phyloP scores from a whole-genome alignment of 2,797 vertebrate species.

The Syngnathus acus region DNA sequence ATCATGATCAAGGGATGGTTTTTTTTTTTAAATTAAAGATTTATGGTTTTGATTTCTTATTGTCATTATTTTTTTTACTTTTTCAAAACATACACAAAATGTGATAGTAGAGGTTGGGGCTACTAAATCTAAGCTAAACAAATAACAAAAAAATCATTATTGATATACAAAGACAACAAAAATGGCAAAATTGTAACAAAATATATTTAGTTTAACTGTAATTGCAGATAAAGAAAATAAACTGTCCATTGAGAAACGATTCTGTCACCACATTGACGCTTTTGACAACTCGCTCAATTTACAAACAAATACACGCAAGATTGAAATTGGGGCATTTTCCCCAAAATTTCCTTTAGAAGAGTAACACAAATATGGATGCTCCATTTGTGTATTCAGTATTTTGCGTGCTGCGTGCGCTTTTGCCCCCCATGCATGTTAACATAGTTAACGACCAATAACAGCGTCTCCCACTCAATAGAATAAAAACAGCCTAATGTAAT shows the following conservation, averaged over 20 bases:
- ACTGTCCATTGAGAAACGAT: background rate
- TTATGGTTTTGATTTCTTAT: background rate
- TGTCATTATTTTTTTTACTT: background rate
- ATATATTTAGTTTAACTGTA: background rate
- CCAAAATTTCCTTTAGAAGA: no score
- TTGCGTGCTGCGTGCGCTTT: no score
- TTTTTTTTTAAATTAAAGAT: background rate
- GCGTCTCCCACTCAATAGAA: constrained; percentile 41
- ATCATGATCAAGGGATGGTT: no score
- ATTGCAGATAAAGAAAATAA: background rate
- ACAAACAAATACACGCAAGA: no score
- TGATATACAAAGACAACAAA: no score
- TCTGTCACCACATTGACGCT: no score
- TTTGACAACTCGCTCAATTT: no score
- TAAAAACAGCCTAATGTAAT: constrained; percentile 48
- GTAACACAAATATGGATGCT: no score
- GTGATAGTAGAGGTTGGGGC: background rate
- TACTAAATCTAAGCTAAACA: background rate
- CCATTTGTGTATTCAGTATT: no score
- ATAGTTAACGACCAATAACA: constrained; percentile 32
- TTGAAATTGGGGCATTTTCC: no score
- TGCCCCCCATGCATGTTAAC: constrained; percentile 26
- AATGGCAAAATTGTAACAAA: no score
- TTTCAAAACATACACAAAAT: no score
- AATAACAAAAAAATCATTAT: background rate